phyloP scores from a whole-genome alignment of 30 jellyfish, hydroid and myxozoan genomes.

The Cassiopea xamachana region DNA sequence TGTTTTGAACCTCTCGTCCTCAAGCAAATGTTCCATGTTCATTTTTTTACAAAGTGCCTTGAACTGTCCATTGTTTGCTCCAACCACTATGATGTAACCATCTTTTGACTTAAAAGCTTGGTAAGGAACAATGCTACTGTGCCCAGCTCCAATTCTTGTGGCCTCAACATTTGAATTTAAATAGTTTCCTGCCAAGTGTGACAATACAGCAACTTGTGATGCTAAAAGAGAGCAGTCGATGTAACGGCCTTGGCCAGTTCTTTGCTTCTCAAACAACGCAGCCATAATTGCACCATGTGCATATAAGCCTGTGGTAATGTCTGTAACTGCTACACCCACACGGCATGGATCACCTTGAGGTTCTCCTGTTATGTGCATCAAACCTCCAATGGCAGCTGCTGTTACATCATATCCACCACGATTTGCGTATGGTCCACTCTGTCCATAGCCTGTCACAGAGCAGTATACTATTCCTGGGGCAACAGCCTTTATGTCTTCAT shows the following conservation, averaged over 20 bases:
- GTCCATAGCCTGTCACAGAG: conserved; percentile 95
- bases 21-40: conserved; percentile 48
- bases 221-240: conserved; percentile 89
- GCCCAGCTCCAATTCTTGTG: conserved; percentile 89
- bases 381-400: conserved; percentile 97
- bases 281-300: conserved; percentile 98
- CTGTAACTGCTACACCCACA: conserved; percentile 98
- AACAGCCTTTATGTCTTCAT: conserved; percentile 67
- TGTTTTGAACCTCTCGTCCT: conserved; percentile 72
- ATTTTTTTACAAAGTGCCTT: conserved; percentile 77
- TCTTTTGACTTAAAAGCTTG: conserved; percentile 94
- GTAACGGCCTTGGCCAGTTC: conserved; percentile 81
- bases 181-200: conserved; percentile 92
- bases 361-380: conserved; percentile 92
- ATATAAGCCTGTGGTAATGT: conserved; percentile 91
- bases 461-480: conserved; percentile 82
- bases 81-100: conserved; percentile 87
- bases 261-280: conserved; percentile 86
- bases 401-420: conserved; percentile 96
- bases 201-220: conserved; percentile 91
- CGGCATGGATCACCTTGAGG: conserved; percentile 97
- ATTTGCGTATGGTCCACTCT: conserved; percentile 92
- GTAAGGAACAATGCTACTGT: conserved; percentile 92
- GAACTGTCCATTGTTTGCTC: conserved; percentile 84
- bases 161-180: conserved; percentile 86